Evolutionary conservation across 2,797 vertebrate genomes (phyloP).

Genomic region (Tauraco hartlaubi): DNA sequence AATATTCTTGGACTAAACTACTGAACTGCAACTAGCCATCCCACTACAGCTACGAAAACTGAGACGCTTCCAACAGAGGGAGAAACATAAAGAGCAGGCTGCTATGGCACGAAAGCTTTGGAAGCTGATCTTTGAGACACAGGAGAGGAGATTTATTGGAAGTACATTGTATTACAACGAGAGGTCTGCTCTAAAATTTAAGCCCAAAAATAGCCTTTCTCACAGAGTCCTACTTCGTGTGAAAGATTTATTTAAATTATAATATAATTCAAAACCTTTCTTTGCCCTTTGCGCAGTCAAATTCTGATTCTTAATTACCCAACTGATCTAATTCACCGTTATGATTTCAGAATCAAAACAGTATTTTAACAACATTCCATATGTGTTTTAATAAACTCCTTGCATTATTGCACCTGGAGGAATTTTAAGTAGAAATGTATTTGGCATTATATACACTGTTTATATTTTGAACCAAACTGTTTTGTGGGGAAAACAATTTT

Average conservation of each 20-base stretch:
- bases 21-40: not conserved
- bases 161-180: not conserved
- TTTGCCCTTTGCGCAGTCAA: not conserved
- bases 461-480: not conserved
- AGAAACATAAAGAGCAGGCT: not conserved
- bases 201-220: not conserved
- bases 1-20: conserved; percentile 23
- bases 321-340: not conserved
- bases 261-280: not conserved
- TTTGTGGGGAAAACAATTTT: not conserved
- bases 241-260: not conserved
- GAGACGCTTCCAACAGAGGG: not conserved
- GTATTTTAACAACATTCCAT: not conserved
- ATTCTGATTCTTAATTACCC: not conserved
- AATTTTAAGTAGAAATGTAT: not conserved
- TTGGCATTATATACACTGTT: not conserved
- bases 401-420: not conserved
- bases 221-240: not conserved
- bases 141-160: not conserved
- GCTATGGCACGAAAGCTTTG: not conserved
- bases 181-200: not conserved
- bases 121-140: not conserved
- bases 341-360: not conserved
- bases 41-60: not conserved
- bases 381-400: not conserved